These are phyloP conservation scores for Calliopsis andreniformis DNA, from an alignment of 1,140 invertebrate genomes.

Conservation along the genomic window DNA sequence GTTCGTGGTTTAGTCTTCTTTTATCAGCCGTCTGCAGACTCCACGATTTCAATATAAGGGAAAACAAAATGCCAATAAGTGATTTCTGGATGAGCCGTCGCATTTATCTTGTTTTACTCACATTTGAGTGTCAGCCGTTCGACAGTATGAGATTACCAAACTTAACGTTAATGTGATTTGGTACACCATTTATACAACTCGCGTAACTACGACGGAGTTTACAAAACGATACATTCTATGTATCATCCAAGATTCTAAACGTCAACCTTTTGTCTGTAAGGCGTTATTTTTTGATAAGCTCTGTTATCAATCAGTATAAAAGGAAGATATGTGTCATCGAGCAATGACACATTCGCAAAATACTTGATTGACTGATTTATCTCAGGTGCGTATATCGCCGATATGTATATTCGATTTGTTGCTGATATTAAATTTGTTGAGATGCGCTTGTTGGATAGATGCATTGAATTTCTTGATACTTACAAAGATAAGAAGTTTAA, in stretches of 20 bases:
- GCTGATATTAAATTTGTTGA: not conserved
- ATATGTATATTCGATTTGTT: not conserved
- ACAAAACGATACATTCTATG: constrained; percentile 24
- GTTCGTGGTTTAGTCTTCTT: constrained; percentile 11
- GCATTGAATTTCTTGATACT: not conserved
- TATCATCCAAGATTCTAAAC: constrained; percentile 3
- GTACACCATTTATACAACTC: constrained; percentile 10
- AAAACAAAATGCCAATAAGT: constrained; percentile 48
- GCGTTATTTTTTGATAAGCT: constrained; percentile 28
- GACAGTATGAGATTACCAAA: constrained; percentile 3
- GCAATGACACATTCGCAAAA: constrained; percentile 22
- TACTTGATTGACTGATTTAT: constrained; percentile 26
- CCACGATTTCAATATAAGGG: constrained; percentile 27
- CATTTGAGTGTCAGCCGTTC: constrained; percentile 2
- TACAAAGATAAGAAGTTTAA: not conserved
- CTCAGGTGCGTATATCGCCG: not conserved
- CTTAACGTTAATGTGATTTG: constrained; percentile 19
- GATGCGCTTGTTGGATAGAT: not conserved
- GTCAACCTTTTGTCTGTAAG: constrained; percentile 16
- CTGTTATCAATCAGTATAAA: constrained; percentile 14
- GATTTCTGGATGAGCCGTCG: not conserved
- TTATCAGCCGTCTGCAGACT: constrained; percentile 24
- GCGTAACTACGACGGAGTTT: constrained; percentile 17
- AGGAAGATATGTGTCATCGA: constrained; percentile 5
- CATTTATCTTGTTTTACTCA: constrained; percentile 19